Evolutionary conservation across 2,113 vertebrate genomes (phyloP).

Genomic region (Heterocephalus glaber): DNA sequence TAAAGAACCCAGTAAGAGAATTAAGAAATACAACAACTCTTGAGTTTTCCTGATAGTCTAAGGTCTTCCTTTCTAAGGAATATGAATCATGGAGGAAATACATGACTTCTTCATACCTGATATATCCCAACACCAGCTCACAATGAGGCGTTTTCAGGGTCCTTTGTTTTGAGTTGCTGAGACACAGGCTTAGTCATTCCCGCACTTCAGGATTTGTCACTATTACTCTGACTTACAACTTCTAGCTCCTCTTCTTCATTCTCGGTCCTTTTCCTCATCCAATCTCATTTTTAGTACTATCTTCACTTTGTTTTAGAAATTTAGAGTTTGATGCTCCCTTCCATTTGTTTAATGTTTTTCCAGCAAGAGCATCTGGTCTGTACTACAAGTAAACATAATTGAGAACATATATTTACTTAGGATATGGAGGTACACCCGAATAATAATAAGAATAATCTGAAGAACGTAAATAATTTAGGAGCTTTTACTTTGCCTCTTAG

Average conservation of each 20-base stretch:
- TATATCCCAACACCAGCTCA: conserved; percentile 15
- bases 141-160: not conserved
- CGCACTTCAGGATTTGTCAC: not conserved
- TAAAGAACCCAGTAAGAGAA: not conserved
- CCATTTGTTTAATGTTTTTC: not conserved
- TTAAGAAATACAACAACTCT: not conserved
- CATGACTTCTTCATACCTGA: not conserved
- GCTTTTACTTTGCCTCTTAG: not conserved
- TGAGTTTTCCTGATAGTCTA: not conserved
- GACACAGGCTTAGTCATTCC: not conserved
- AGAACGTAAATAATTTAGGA: not conserved
- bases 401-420: not conserved
- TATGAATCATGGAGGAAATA: conserved; percentile 34
- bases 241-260: not conserved
- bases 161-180: conserved; percentile 22
- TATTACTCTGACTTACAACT: not conserved
- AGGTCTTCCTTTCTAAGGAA: not conserved
- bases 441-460: not conserved
- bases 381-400: not conserved
- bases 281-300: not conserved
- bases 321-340: not conserved
- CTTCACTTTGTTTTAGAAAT: not conserved
- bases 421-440: not conserved
- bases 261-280: conserved; percentile 22
- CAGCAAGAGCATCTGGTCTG: not conserved